Percentiles rank a stretch among this genome's conserved stretches.
phyloP scores from a whole-genome alignment of 2,113 vertebrate genomes.

The Sylvia atricapilla region DNA sequence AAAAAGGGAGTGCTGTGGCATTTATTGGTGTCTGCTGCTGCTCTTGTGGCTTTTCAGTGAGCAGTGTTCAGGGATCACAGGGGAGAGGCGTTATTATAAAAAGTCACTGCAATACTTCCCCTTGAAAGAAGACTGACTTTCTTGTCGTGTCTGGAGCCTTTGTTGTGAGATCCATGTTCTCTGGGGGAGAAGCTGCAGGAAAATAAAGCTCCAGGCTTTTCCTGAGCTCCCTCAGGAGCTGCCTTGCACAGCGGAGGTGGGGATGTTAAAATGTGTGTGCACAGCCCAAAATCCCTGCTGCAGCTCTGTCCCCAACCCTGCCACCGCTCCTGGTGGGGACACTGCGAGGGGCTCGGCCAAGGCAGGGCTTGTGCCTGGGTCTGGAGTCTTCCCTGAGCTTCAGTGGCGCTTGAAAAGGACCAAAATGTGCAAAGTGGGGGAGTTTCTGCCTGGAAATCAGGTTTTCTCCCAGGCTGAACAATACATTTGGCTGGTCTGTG shows the following conservation, averaged over 20 bases:
- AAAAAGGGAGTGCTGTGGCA: background rate
- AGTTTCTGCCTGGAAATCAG: background rate
- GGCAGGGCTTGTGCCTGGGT: background rate
- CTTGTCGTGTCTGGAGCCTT: background rate
- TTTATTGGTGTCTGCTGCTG: background rate
- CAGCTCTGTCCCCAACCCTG: background rate
- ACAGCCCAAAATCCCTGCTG: background rate
- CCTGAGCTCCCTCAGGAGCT: background rate
- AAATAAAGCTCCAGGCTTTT: background rate
- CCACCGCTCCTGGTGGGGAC: background rate
- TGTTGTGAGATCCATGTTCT: background rate
- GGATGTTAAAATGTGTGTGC: fast-evolving
- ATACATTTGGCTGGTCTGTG: background rate
- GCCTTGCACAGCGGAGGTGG: background rate
- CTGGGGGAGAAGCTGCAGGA: background rate
- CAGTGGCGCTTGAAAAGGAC: background rate
- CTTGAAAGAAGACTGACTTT: background rate
- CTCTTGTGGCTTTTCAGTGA: background rate
- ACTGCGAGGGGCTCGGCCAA: background rate
- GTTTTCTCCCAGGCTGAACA: background rate
- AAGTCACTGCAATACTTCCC: background rate
- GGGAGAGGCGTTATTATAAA: background rate
- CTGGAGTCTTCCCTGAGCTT: background rate
- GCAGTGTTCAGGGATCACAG: background rate
- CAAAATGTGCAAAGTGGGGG: background rate